Evolutionary conservation across 2,113 vertebrate genomes (phyloP), one percentile per base, ranked within the genome.

Genomic region (Xenopus laevis): DNA sequence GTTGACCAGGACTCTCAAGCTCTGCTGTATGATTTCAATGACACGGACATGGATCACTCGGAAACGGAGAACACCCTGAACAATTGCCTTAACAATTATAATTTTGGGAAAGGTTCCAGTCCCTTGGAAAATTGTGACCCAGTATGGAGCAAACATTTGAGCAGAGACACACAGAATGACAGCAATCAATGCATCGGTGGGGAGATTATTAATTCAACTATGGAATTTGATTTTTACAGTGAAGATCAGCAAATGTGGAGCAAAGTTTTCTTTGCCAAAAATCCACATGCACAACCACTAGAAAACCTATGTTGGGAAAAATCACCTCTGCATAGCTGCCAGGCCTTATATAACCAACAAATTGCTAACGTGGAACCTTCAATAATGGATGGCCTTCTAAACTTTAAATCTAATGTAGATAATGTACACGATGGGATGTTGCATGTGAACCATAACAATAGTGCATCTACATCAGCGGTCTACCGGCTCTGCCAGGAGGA

Each of bases 1-100:
- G 79, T 87, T 79, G 71, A 79, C 69, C 70, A 72, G 0, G 86
- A 88, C 1, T 9, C 72, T 18, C 27, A 47, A 15, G 0, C n/a
- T 0, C 13, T 78, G 44, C 81, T 82, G 45, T 30, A 67, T 11
- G 10, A 69, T 78, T 83, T 83, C 0, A 16, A 71, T 40, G 78
- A 78, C 75, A 63, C 18, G 30, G 80, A 84, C 64, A 78, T 79
- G 33, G 81, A 79, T 60, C 83, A 81, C 55, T n/a, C 20, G 2
- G 44, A 65, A 13, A 75, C 0, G 63, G 82, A 87, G 40, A 78
- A 58, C 0, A 47, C 0, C 0, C 52, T 79, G 7, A 78, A 78
- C 67, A 82, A 82, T 55, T 80, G 76, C 53, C 68, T 86, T 10
- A 86, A 86, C 79, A 76, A 71, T 27, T 84, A 80, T 10, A 67